Evolutionary conservation across 2,797 vertebrate genomes (phyloP).

Genomic region (Ispidina picta): DNA sequence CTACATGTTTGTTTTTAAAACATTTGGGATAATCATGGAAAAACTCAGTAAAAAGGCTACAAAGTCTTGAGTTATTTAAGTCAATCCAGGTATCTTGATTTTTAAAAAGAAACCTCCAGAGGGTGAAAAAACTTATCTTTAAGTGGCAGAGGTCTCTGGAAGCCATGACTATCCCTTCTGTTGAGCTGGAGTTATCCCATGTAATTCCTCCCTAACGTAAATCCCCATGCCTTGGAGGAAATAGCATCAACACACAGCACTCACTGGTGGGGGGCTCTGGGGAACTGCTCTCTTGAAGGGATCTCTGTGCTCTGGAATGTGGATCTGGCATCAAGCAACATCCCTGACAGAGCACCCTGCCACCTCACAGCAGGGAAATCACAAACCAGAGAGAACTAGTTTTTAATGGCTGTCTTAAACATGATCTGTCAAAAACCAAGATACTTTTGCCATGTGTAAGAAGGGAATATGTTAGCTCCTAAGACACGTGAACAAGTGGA

Average conservation of each 20-base stretch:
- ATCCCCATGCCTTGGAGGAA: background rate
- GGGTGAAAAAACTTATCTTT: background rate
- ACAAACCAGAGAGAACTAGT: background rate
- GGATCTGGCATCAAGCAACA: background rate
- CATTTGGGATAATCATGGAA: background rate
- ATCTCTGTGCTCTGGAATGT: background rate
- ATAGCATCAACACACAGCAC: background rate
- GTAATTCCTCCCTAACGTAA: background rate
- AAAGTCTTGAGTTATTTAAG: background rate
- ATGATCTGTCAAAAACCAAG: background rate
- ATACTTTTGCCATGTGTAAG: background rate
- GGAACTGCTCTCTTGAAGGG: background rate
- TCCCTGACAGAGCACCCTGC: background rate
- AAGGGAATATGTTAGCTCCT: background rate
- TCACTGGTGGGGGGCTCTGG: background rate
- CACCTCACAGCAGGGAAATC: background rate
- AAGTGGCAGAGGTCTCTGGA: background rate
- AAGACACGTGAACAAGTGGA: background rate
- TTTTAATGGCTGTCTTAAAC: background rate
- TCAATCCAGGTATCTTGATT: background rate
- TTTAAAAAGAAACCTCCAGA: background rate
- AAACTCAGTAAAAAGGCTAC: background rate
- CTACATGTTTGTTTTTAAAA: background rate
- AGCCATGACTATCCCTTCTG: background rate
- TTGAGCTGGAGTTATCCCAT: background rate